Conservation (phyloP, 2,888 invertebrate genomes). For the Odontothrips loti region DNA sequence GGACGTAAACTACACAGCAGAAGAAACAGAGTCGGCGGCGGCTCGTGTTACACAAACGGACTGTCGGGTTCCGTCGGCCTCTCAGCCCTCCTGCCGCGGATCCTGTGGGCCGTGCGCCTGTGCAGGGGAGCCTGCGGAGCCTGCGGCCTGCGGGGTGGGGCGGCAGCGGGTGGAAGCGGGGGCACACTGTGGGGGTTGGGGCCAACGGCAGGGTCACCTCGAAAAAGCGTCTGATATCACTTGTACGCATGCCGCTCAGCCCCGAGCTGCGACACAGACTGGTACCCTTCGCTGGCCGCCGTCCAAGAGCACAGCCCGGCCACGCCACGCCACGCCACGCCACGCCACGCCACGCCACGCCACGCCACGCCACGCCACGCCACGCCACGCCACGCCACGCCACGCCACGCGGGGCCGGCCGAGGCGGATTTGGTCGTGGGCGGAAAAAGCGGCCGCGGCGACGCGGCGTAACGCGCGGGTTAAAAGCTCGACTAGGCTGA, state of each 20-base stretch:
- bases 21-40: too few relatives aligned
- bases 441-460: not conserved
- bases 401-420: not conserved
- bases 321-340: too few relatives aligned
- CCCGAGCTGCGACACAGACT: conserved; percentile 3
- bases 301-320: not conserved
- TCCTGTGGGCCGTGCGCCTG: too few relatives aligned
- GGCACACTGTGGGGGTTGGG: not conserved
- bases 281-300: conserved; percentile 8
- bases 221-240: conserved; percentile 19
- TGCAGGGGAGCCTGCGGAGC: too few relatives aligned
- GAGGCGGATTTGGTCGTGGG: not conserved
- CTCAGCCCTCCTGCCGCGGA: too few relatives aligned
- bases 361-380: not conserved
- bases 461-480: not conserved
- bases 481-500: not conserved
- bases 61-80: too few relatives aligned
- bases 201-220: not conserved
- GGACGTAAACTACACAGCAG: not conserved
- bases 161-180: too few relatives aligned
- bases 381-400: too few relatives aligned
- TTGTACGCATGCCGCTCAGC: not conserved
- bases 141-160: not conserved
- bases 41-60: too few relatives aligned
- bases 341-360: not conserved